A percentile compares a stretch with the other conserved stretches of the same genome.
These are phyloP conservation scores for Scaptomyza flava DNA, from an alignment of 2,888 invertebrate species.

Conservation along the genomic window DNA sequence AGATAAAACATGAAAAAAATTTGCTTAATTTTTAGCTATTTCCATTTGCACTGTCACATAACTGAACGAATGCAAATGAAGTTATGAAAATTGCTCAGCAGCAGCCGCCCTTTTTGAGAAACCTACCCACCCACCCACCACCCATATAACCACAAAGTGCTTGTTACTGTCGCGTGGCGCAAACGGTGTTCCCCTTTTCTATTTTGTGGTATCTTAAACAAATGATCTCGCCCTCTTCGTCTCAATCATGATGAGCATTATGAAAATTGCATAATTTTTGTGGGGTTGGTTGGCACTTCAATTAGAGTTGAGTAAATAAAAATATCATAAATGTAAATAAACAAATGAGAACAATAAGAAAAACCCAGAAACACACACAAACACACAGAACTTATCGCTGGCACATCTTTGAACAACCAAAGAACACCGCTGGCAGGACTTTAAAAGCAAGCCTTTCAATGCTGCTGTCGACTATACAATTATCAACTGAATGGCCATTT, in stretches of 20 bases:
- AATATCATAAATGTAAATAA: constrained; percentile 43
- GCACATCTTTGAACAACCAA: constrained; percentile 27
- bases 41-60: constrained; percentile 43
- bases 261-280: constrained; percentile 76
- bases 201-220: constrained; percentile 45
- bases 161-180: constrained; percentile 54
- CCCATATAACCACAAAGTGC: constrained; percentile 39
- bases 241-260: constrained; percentile 70
- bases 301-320: constrained; percentile 66
- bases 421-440: constrained; percentile 23
- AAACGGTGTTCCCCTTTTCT: constrained; percentile 23
- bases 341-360: constrained; percentile 16
- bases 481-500: constrained; percentile 57
- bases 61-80: constrained; percentile 66
- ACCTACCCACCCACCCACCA: background rate
- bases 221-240: constrained; percentile 64
- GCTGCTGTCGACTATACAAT: constrained; percentile 54
- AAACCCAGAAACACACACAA: constrained; percentile 5
- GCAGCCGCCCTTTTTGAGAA: constrained; percentile 28
- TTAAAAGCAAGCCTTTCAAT: constrained; percentile 28
- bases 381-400: constrained; percentile 9
- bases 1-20: constrained; percentile 27
- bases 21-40: constrained; percentile 55
- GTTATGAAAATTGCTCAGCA: constrained; percentile 63
- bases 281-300: constrained; percentile 74